phyloP scores from a whole-genome alignment of 1,140 invertebrate species.

The Drosophila murphyi region DNA sequence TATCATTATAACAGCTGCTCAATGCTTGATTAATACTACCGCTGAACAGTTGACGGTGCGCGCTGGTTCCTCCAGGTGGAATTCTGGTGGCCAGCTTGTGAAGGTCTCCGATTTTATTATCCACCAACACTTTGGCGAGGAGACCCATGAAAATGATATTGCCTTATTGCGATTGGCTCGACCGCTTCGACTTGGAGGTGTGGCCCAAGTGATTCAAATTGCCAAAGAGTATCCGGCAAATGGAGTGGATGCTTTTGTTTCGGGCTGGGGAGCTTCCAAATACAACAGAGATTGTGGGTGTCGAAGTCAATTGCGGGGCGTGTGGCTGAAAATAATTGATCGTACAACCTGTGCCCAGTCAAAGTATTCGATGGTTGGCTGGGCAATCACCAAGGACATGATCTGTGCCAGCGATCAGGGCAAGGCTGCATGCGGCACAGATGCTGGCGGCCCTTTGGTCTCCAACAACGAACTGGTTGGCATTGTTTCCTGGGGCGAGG shows the following conservation, averaged over 20 bases:
- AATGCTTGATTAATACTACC: neutral
- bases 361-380: neutral
- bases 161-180: neutral
- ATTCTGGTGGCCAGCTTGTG: constrained; percentile 1
- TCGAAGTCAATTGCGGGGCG: neutral
- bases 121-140: neutral
- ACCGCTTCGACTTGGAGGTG: neutral
- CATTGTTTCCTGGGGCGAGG: constrained; percentile 67
- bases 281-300: neutral
- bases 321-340: neutral
- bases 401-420: constrained; percentile 30
- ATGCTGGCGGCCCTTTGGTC: constrained; percentile 35
- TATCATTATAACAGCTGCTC: constrained; percentile 9
- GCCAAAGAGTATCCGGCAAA: neutral
- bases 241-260: neutral
- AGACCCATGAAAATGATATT: constrained; percentile 10
- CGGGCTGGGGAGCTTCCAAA: constrained; percentile 12
- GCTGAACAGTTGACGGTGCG: neutral
- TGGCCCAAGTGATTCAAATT: neutral
- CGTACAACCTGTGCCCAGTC: neutral
- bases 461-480: constrained; percentile 31
- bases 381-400: constrained; percentile 29
- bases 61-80: neutral
- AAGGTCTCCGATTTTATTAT: neutral
- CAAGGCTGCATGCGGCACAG: constrained; percentile 27